Conservation (phyloP, 2,797 vertebrate species). For the Gymnothorax javanicus region DNA sequence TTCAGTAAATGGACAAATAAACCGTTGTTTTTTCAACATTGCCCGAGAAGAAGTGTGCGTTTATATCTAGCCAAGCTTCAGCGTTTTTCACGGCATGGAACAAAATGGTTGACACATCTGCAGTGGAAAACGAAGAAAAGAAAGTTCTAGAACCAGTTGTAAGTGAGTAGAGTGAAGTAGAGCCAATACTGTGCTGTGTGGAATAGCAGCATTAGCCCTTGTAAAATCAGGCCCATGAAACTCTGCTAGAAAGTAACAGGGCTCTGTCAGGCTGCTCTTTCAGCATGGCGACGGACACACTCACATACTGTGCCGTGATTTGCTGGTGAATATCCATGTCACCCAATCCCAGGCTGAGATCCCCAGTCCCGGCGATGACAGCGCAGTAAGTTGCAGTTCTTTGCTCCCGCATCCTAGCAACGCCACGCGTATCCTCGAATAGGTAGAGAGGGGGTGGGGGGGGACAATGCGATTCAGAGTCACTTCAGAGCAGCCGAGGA, state of each 20-base stretch:
- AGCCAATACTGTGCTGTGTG: no score
- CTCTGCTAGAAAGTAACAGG: neutral
- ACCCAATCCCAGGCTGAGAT: conserved; percentile 81
- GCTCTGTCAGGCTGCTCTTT: neutral
- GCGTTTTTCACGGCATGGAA: no score
- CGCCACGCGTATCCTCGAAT: conserved; percentile 74
- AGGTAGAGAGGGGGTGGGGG: neutral
- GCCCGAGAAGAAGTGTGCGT: no score
- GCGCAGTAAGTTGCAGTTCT: conserved; percentile 87
- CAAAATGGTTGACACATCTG: no score
- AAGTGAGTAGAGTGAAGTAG: no score
- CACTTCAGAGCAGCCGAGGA: conserved; percentile 5
- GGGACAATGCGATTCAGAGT: neutral
- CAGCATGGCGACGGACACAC: conserved; percentile 43
- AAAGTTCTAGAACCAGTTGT: no score
- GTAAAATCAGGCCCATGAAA: no score
- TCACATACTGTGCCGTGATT: conserved; percentile 82
- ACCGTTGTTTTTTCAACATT: no score
- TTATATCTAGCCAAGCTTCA: no score
- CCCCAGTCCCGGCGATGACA: conserved; percentile 76
- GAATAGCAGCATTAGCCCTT: no score
- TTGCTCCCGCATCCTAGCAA: conserved; percentile 71
- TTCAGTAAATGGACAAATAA: no score
- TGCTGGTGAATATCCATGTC: conserved; percentile 89
- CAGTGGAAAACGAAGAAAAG: no score